phyloP scores from a whole-genome alignment of 2,888 invertebrate genomes.

The Perizoma affinitatum region DNA sequence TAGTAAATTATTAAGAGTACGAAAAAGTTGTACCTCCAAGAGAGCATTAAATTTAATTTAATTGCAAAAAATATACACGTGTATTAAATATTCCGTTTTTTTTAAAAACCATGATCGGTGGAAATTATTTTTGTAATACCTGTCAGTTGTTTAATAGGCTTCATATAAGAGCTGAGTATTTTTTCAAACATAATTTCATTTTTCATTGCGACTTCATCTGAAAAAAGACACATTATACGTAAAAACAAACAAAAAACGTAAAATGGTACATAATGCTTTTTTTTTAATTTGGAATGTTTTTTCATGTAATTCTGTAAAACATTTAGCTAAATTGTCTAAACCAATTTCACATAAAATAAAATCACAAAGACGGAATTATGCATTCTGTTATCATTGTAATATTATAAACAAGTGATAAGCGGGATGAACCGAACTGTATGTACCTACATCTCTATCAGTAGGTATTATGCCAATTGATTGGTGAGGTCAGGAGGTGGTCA shows the following conservation, averaged over 20 bases:
- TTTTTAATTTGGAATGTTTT: too few species aligned
- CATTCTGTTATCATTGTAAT: not conserved
- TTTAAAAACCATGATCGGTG: too few species aligned
- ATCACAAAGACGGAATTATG: too few species aligned
- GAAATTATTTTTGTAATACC: too few species aligned
- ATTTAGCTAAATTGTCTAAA: too few species aligned
- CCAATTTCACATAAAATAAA: too few species aligned
- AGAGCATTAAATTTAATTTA: too few species aligned
- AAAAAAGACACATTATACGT: not conserved
- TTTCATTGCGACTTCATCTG: constrained; percentile 22
- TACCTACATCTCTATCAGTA: constrained; percentile 1
- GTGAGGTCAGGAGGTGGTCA: constrained; percentile 9
- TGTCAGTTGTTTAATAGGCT: constrained; percentile 46
- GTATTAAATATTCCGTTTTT: too few species aligned
- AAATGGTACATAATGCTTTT: too few species aligned
- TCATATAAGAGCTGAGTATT: constrained; percentile 45
- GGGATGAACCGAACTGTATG: constrained; percentile 20
- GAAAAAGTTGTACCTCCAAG: not conserved
- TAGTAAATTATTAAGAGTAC: constrained; percentile 8
- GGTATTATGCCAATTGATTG: constrained; percentile 9
- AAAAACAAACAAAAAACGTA: too few species aligned
- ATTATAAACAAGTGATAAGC: constrained; percentile 10
- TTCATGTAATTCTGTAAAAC: too few species aligned
- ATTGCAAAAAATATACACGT: too few species aligned
- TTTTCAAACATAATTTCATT: constrained; percentile 32